Evolutionary conservation across 2,888 invertebrate species (phyloP), one percentile per base, ranked within the genome.

Genomic region (Harpalus rubripes): DNA sequence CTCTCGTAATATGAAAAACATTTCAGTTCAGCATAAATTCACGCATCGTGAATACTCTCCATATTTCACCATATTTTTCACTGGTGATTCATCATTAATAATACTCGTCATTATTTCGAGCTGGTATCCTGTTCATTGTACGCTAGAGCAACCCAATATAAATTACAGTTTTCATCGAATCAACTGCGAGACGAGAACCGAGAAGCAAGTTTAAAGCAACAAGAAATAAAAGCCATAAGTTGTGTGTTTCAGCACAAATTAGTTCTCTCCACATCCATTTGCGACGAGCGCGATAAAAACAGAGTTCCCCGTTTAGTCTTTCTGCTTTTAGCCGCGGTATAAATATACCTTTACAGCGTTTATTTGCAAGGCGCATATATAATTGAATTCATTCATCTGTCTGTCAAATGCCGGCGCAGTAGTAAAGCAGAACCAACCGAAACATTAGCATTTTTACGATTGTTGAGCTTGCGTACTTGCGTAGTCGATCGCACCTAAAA

Each of bases 361-460:
- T 68, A 68, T 68, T 68, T 68, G 68, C 68, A 68, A 41, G 39
- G 68, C 68, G 68, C 68, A 68, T 68, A 68, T 68, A 68, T 68
- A 68, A 68, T 68, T 68, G 68, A 68, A 68, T 68, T 68, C 68
- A 68, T 68, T 68, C 68, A 68, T 68, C 39, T 68, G 68, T 68
- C 68, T 68, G 68, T 68, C 68, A 68, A 68, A 32, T 39, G 63
- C 32, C 39, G 68, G 68, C 39, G 68, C 15, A n/a, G 68, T 39
- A 32, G 68, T 7, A 22, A 32, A 22, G 10, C 63, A 7, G 63
- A 63, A 1, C 22, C 63, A 18, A 63, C 18, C 63, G 22, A 63
- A 63, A 39, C 68, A 68, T 68, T 68, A 15, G 68, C 68, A 68
- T 68, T 68, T 68, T 68, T 68, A 68, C 68, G 68, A 68, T 68